Percentiles rank a stretch among this genome's conserved stretches.
These are phyloP conservation scores for Drosophila nannoptera DNA, from an alignment of 1,140 invertebrate genomes.

Conservation along the genomic window DNA sequence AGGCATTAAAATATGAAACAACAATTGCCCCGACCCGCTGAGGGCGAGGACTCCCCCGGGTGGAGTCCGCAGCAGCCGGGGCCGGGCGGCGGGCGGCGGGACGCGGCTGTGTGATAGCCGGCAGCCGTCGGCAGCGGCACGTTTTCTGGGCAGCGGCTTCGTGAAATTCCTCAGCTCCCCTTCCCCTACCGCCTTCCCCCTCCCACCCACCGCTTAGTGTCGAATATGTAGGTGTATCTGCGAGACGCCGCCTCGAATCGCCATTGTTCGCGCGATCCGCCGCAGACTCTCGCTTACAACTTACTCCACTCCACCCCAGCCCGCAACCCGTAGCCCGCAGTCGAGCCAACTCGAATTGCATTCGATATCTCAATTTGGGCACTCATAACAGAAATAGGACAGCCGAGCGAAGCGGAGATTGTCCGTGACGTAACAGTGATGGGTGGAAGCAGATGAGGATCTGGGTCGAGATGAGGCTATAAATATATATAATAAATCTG, in stretches of 20 bases:
- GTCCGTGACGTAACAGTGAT: neutral
- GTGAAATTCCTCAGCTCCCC: conserved; percentile 58
- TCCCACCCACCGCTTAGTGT: conserved; percentile 11
- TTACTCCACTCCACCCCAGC: conserved; percentile 24
- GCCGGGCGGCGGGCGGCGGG: conserved; percentile 2
- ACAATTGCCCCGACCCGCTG: conserved; percentile 51
- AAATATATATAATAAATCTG: too few species aligned
- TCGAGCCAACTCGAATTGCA: conserved; percentile 35
- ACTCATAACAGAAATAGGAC: conserved; percentile 56
- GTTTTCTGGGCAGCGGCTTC: conserved; percentile 51
- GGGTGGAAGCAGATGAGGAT: neutral
- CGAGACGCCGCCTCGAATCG: conserved; percentile 33
- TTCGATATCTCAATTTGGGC: conserved; percentile 70
- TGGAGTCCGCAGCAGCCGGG: conserved; percentile 66
- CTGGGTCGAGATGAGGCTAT: too few species aligned
- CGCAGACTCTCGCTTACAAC: conserved; percentile 51
- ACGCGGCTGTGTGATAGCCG: conserved; percentile 46
- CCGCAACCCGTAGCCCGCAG: too few species aligned
- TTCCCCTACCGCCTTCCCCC: too few species aligned
- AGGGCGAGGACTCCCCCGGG: conserved; percentile 41
- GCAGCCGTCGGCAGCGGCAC: conserved; percentile 65
- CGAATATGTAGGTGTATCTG: conserved; percentile 28
- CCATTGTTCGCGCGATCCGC: conserved; percentile 46
- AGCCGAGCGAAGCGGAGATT: neutral
- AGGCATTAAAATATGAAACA: conserved; percentile 77